Percentiles rank a stretch among this genome's conserved stretches.
Evolutionary conservation across 2,113 vertebrate species (phyloP).

Genomic region (Plotosus lineatus): DNA sequence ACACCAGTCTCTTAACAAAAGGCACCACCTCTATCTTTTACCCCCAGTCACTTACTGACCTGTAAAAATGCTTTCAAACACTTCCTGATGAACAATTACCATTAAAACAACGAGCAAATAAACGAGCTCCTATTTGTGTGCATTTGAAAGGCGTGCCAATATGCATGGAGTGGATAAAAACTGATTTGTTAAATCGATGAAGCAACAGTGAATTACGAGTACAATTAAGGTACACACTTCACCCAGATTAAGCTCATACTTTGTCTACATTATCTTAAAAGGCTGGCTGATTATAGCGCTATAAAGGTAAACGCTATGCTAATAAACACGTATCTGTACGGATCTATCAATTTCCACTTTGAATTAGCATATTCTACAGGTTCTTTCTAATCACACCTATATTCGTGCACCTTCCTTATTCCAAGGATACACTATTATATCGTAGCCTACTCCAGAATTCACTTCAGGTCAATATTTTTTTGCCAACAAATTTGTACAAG

Average conservation of each 20-base stretch:
- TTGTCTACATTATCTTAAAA: conserved; percentile 22
- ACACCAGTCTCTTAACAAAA: background rate
- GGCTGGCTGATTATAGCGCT: background rate
- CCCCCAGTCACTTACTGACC: background rate
- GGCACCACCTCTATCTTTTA: background rate
- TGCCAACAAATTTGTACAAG: conserved; percentile 36
- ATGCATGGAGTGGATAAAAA: conserved; percentile 27
- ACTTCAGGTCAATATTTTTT: conserved; percentile 34
- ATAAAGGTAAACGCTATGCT: conserved; percentile 1
- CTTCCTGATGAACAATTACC: conserved; percentile 11
- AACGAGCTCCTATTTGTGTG: background rate
- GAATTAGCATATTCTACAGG: background rate
- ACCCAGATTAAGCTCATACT: conserved; percentile 24
- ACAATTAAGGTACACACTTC: conserved; percentile 31
- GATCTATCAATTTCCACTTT: background rate
- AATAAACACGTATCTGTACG: background rate
- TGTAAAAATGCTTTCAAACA: background rate
- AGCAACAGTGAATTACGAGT: conserved; percentile 33
- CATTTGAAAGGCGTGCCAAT: conserved; percentile 3
- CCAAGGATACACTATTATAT: background rate
- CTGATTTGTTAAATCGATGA: conserved; percentile 26
- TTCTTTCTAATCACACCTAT: conserved; percentile 1
- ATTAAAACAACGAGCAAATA: background rate
- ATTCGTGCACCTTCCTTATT: background rate
- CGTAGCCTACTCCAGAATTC: background rate